Evolutionary conservation across 2,113 vertebrate species (phyloP), one percentile per base, ranked within the genome.

Genomic region (Gasterosteus aculeatus): DNA sequence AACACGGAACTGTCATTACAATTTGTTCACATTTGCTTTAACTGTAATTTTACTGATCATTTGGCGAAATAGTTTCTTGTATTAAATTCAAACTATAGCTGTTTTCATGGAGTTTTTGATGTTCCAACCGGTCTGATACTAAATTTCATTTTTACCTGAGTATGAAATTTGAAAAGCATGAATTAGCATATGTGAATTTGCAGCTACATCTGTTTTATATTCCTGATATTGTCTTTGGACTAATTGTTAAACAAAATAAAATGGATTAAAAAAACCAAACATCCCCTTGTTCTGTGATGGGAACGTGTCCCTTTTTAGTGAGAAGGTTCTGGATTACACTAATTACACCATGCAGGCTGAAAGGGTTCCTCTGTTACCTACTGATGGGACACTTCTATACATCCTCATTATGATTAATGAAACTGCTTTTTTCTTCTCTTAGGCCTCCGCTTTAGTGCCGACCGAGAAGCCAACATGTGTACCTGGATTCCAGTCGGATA

Each of bases 401-500:
- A 33, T 56, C 2, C 75, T 6, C 2, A 10, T 60, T 70, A 5
- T 49, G 14, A 51, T 22, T 33, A 0, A 38, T 56, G 33, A 10
- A 41, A 44, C 58, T 1, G 0, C 46, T 11, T 0, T 29, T 70
- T 26, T 54, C 1, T 10, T 68, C 3, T 60, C 1, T 5, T 35
- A 94, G 92, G 76, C 65, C 12, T 73, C 76, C 3, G 46, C 47
- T 8, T 53, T 41, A 26, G 75, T 16, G 16, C 61, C 39, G 7
- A 49, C 64, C 12, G 81, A 90, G 58, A 44, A 78, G 44, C 35
- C 75, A 61, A 29, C 82, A 87, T 94, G 93, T 83, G 70, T 26
- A n/a, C 83, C 92, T 41, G 92, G 92, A 7, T 93, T 94, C 67
- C 1, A 77, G 16, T 79, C 89, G 0, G 77, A 93, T 2, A 1